A percentile compares a stretch with the other conserved stretches of the same genome.
phyloP scores from a whole-genome alignment of 2,888 invertebrate genomes.

The Megastigmus dorsalis region DNA sequence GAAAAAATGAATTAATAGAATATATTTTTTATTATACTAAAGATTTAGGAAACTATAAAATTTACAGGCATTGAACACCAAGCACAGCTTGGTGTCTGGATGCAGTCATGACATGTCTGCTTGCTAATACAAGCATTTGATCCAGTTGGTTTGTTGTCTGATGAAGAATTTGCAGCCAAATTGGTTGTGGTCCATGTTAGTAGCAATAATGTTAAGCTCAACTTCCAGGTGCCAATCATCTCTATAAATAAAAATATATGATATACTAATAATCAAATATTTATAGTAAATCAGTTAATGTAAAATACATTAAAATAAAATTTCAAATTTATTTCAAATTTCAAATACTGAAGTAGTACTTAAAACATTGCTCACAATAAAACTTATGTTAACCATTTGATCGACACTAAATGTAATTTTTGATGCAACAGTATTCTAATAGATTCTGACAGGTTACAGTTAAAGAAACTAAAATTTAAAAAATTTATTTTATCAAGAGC shows the following conservation, averaged over 20 bases:
- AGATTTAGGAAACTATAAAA: not conserved
- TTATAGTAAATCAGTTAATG: not conserved
- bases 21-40: too few species aligned
- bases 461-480: too few species aligned
- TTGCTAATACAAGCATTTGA: constrained; percentile 90
- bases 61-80: constrained; percentile 87
- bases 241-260: constrained; percentile 27
- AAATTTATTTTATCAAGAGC: too few species aligned
- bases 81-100: constrained; percentile 90
- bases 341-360: too few species aligned
- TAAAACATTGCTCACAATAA: too few species aligned
- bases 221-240: constrained; percentile 24
- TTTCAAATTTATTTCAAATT: not conserved
- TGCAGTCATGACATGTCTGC: constrained; percentile 91
- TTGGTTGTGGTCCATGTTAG: constrained; percentile 22
- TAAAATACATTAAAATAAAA: not conserved
- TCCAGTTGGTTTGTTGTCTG: constrained; percentile 73
- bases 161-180: constrained; percentile 59
- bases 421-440: too few species aligned
- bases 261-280: too few species aligned
- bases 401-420: too few species aligned
- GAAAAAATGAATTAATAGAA: not conserved
- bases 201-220: constrained; percentile 20
- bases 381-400: too few species aligned
- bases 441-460: too few species aligned